phyloP scores from a whole-genome alignment of 2,888 invertebrate species.

The Pollenia amentaria region DNA sequence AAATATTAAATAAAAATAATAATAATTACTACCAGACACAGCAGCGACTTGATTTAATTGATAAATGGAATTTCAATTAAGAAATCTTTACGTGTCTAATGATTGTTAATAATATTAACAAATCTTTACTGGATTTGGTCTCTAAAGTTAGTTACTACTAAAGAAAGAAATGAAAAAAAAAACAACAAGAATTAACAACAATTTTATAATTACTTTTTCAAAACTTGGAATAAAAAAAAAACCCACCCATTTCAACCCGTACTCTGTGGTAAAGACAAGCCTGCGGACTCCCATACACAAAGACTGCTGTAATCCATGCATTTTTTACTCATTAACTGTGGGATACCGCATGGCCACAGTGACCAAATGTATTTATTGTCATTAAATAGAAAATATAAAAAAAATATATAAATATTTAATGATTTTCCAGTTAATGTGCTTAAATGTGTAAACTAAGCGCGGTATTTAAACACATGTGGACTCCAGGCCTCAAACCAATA shows the following conservation, averaged over 20 bases:
- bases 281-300: constrained; percentile 21
- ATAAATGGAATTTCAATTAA: constrained; percentile 69
- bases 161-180: not conserved
- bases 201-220: constrained; percentile 46
- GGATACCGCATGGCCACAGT: constrained; percentile 56
- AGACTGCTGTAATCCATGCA: constrained; percentile 26
- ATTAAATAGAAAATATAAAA: constrained; percentile 50
- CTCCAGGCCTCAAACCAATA: constrained; percentile 18
- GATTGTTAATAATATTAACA: constrained; percentile 59
- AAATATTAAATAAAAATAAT: constrained; percentile 1
- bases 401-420: constrained; percentile 19
- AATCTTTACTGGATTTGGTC: constrained; percentile 5
- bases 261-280: not conserved
- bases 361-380: constrained; percentile 67
- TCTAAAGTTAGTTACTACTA: not conserved
- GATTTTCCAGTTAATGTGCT: constrained; percentile 33
- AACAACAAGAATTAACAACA: constrained; percentile 19
- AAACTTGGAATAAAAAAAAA: not conserved
- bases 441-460: constrained; percentile 31
- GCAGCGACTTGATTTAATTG: constrained; percentile 40
- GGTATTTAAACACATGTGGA: constrained; percentile 19
- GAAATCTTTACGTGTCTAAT: constrained; percentile 60
- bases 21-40: constrained; percentile 27
- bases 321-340: constrained; percentile 63
- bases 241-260: not conserved